Percentiles rank a stretch among this genome's conserved stretches.
Evolutionary conservation across 1,140 invertebrate species (phyloP).

Genomic region (Atta colombica): DNA sequence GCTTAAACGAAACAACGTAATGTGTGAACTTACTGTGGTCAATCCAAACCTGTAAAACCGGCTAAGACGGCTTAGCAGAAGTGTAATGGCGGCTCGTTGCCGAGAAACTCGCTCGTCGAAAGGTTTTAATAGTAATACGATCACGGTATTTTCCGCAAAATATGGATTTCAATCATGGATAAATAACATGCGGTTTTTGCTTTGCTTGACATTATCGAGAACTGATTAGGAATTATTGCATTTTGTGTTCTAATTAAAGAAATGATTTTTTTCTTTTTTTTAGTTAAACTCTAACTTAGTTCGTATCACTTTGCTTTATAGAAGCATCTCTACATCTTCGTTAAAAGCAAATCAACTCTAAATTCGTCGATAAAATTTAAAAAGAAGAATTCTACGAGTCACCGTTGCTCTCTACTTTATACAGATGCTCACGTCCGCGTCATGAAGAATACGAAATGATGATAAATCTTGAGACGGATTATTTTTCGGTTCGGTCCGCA

Average conservation of each 20-base stretch:
- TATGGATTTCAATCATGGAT: neutral
- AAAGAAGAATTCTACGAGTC: neutral
- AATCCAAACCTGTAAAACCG: slow-evolving; percentile 78
- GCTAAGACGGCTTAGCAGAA: slow-evolving; percentile 67
- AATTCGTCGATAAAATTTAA: slow-evolving; percentile 8
- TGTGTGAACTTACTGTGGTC: slow-evolving; percentile 66
- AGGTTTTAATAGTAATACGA: slow-evolving; percentile 55
- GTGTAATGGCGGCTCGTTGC: slow-evolving; percentile 71
- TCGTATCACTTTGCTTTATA: slow-evolving; percentile 35
- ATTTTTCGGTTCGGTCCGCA: neutral
- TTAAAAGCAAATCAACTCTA: neutral
- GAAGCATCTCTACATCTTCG: neutral
- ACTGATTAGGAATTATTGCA: neutral
- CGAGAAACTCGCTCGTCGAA: slow-evolving; percentile 75
- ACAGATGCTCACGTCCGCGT: neutral
- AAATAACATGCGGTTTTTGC: neutral
- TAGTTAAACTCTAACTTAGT: neutral
- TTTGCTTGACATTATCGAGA: neutral
- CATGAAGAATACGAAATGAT: slow-evolving; percentile 15
- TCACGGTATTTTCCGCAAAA: slow-evolving; percentile 30
- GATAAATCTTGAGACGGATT: slow-evolving; percentile 13
- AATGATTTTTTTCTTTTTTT: neutral
- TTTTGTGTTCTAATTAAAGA: neutral
- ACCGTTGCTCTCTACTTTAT: neutral
- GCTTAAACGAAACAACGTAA: slow-evolving; percentile 68